Evolutionary conservation across 1,140 invertebrate species (phyloP), one percentile per base, ranked within the genome.

Genomic region (Phymastichus coffea): DNA sequence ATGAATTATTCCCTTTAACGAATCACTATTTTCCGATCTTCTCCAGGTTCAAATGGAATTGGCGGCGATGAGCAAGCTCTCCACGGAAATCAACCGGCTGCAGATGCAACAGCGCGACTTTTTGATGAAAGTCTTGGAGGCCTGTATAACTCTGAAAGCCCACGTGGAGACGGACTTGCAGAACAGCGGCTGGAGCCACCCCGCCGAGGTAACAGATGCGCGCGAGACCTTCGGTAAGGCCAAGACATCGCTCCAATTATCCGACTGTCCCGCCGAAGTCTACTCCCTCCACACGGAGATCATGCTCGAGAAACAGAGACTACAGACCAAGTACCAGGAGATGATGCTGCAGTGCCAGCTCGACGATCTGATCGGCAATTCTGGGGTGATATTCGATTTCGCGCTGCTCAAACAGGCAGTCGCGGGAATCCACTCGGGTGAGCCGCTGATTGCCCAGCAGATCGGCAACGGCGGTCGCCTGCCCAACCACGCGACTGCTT

Each of bases 291-390:
- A 85, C 68, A 74, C 83, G 4, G 83, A 80, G 46, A 66, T 87
- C 0, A 77, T 82, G 28, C 63, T 84, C 1, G 86, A 88, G 64
- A 86, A 86, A 63, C 84, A 87, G 67, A 77, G 85, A 19, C 74
- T 88, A 37, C 85, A 86, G 67, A 77, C 80, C 30, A 86, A 86
- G 65, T 87, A 87, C 69, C 86, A 88, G 51, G 87, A 89, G 61
- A 87, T 88, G 83, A 85, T 86, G 70, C 70, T 88, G 47, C 87
- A 88, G 70, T 87, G 86, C 63, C 86, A 88, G 63, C 74, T 89
- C 23, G 87, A 89, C 63, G 87, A 89, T 66, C 70, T 89, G 23
- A 86, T 89, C 25, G 81, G 84, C 4, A 85, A 85, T 66, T 86
- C 86, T 4, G 80, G 78, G 19, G 84, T 85, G 2, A 80, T 86